Percentiles rank a stretch among this genome's conserved stretches.
Conservation (phyloP, 2,888 invertebrate species). For the Microplitis manilae region DNA sequence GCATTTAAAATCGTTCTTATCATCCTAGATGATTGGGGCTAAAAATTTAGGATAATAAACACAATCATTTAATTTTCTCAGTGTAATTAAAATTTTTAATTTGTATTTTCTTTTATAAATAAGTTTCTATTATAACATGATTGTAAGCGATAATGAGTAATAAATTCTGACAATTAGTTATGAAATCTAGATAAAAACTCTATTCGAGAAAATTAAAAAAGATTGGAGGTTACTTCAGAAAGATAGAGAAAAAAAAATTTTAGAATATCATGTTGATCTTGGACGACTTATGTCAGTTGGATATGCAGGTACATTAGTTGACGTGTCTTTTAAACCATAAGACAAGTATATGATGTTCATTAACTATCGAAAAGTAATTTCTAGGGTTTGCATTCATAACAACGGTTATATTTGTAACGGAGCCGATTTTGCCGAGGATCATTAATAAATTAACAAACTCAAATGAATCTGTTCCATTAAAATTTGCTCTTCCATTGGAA, state of each 20-base stretch:
- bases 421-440: neutral
- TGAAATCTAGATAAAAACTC: neutral
- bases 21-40: too few relatives aligned
- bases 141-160: neutral
- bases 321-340: neutral
- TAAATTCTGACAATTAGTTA: neutral
- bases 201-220: neutral
- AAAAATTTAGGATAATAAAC: too few relatives aligned
- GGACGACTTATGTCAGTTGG: neutral
- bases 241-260: neutral
- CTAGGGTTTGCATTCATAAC: neutral
- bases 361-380: neutral
- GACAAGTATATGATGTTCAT: neutral
- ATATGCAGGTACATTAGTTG: neutral
- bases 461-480: constrained; percentile 10
- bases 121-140: neutral
- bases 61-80: too few relatives aligned
- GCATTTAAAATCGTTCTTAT: too few relatives aligned
- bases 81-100: neutral
- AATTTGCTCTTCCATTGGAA: constrained; percentile 29
- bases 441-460: neutral
- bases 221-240: neutral
- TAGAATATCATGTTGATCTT: neutral
- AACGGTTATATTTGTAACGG: neutral
- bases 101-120: neutral